phyloP scores from a whole-genome alignment of 2,797 vertebrate species.

The Ciconia nigra region DNA sequence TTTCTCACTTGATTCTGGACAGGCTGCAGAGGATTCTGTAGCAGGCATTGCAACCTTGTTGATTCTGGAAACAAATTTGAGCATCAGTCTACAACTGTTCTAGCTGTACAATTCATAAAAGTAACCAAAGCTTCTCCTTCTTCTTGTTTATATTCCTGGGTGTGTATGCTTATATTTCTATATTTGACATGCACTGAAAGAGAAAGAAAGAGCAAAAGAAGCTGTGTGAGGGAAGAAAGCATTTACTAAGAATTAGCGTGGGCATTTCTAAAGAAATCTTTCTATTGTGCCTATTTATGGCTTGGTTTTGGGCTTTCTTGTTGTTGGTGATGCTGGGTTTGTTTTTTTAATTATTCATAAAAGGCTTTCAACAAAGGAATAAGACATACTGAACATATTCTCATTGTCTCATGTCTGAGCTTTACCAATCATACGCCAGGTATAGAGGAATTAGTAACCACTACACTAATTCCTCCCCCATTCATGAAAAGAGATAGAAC shows the following conservation, averaged over 20 bases:
- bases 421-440: not conserved
- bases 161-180: not conserved
- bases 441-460: not conserved
- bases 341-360: not conserved
- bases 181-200: not conserved
- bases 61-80: not conserved
- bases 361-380: not conserved
- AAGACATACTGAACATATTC: not conserved
- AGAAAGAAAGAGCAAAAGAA: not conserved
- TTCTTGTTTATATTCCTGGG: not conserved
- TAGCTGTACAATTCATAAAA: not conserved
- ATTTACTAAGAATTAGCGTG: not conserved
- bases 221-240: not conserved
- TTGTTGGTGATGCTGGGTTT: not conserved
- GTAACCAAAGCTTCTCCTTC: not conserved
- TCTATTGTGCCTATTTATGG: not conserved
- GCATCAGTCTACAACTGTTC: not conserved
- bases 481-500: not conserved
- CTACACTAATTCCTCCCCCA: not conserved
- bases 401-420: not conserved
- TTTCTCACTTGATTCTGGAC: not conserved
- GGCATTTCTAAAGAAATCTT: not conserved
- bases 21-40: not conserved
- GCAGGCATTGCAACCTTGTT: not conserved
- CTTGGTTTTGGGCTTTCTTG: fast-evolving